phyloP scores from a whole-genome alignment of 2,888 invertebrate genomes.

The Archaeoteleia sp. region DNA sequence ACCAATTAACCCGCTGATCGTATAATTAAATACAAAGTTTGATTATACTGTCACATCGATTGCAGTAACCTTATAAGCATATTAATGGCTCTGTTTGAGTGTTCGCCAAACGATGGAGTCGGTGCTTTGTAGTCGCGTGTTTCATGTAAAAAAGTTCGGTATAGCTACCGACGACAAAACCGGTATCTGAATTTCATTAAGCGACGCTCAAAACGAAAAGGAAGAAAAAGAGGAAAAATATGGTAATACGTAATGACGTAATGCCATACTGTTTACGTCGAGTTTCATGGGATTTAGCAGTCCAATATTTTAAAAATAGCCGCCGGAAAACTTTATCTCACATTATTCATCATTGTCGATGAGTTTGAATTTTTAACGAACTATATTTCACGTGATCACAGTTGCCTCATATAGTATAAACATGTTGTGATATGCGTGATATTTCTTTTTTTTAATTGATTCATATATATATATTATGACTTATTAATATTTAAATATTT shows the following conservation, averaged over 20 bases:
- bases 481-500: too few relatives aligned
- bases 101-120: slow-evolving; percentile 24
- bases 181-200: slow-evolving; percentile 48
- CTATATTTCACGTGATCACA: too few relatives aligned
- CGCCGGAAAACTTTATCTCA: too few relatives aligned
- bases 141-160: slow-evolving; percentile 32
- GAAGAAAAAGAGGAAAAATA: slow-evolving; percentile 18
- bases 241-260: slow-evolving; percentile 42
- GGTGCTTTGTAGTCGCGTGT: slow-evolving; percentile 50
- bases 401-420: too few relatives aligned
- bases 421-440: too few relatives aligned
- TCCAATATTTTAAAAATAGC: neutral
- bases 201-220: slow-evolving; percentile 31
- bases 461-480: too few relatives aligned
- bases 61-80: slow-evolving; percentile 47
- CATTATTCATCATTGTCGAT: too few relatives aligned
- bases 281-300: slow-evolving; percentile 9
- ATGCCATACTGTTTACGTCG: neutral
- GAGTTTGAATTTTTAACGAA: too few relatives aligned
- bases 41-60: slow-evolving; percentile 49
- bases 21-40: slow-evolving; percentile 40
- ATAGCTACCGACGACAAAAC: slow-evolving; percentile 49
- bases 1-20: slow-evolving; percentile 43
- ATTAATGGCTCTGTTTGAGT: slow-evolving; percentile 38
- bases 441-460: too few relatives aligned